Percentiles rank a stretch among this genome's conserved stretches.
These are phyloP conservation scores for Scortum barcoo DNA, from an alignment of 2,113 vertebrate genomes.

Conservation along the genomic window DNA sequence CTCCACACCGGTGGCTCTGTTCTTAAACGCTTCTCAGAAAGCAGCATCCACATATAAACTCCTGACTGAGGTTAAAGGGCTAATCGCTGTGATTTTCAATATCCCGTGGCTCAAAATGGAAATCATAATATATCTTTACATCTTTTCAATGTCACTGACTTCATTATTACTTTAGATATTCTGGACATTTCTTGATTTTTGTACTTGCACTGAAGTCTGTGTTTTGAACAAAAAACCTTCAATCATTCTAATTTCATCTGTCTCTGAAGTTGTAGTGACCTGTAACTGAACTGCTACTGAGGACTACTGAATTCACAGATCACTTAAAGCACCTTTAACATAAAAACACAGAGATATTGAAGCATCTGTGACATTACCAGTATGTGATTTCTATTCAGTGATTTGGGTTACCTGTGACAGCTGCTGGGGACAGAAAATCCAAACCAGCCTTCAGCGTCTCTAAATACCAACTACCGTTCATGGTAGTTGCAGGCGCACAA, in stretches of 20 bases:
- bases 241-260: neutral
- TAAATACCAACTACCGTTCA: no score
- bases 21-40: constrained; percentile 15
- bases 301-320: neutral
- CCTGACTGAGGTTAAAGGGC: constrained; percentile 34
- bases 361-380: neutral
- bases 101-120: neutral
- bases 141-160: neutral
- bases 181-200: neutral
- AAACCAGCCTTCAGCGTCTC: no score
- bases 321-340: neutral
- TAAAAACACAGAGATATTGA: neutral
- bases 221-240: neutral
- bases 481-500: neutral
- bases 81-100: constrained; percentile 9
- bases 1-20: constrained; percentile 62
- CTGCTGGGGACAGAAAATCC: neutral
- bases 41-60: constrained; percentile 13
- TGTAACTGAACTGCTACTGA: neutral
- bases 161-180: neutral
- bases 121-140: neutral
- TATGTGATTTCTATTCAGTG: neutral
- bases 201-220: neutral
- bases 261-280: no score
- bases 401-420: neutral